Base-by-base conservation (phyloP, 2,888 invertebrate genomes). In the Muscina levida region DNA sequence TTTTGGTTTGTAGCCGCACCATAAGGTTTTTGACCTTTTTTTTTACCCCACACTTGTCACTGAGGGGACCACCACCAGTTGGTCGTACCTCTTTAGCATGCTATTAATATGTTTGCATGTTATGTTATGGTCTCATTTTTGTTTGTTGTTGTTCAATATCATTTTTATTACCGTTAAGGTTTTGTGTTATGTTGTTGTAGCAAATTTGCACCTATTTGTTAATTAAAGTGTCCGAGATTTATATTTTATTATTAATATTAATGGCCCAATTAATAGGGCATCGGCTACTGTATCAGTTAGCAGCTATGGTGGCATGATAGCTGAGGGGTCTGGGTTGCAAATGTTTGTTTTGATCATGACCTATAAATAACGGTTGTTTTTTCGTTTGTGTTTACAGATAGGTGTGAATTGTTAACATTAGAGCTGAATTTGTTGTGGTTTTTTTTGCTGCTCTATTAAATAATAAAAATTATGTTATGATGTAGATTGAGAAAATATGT, bases 181-280 rank as follows among this genome's bases (percentile, higher is more conserved):
- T 19, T 13, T 46, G 48, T 59, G 42, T 56, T 39, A 22, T 72
- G 42, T 72, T n/a, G 13, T 37, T 59, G 59, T 37, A 73, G 26
- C 26, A 74, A 31, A 59, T 74, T 76, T 76, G 57, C 76, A 80
- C 56, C 65, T 73, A n/a, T 57, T 57, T 46, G 42, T 22, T 76
- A 76, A 76, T 80, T 59, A 80, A 73, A 48, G 24, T 22, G 17
- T 39, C 72, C 42, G 65, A 75, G 56, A 68, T 68, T 39, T 59
- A 19, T 31, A 11, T 1, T 4, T 19, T 51, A 5, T 39, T 70
- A 66, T 71, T 2, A 44, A 72, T 46, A 37, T 66, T 62, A 53
- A 73, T 72, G 42, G 42, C 19, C 53, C 24, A 66, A 65, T 73
- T 73, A 73, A 65, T 53, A 73, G 39, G 24, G 44, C 42, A 17